These are phyloP conservation scores for Pseudocheirus occidentalis DNA, from an alignment of 2,797 vertebrate species.

Conservation along the genomic window DNA sequence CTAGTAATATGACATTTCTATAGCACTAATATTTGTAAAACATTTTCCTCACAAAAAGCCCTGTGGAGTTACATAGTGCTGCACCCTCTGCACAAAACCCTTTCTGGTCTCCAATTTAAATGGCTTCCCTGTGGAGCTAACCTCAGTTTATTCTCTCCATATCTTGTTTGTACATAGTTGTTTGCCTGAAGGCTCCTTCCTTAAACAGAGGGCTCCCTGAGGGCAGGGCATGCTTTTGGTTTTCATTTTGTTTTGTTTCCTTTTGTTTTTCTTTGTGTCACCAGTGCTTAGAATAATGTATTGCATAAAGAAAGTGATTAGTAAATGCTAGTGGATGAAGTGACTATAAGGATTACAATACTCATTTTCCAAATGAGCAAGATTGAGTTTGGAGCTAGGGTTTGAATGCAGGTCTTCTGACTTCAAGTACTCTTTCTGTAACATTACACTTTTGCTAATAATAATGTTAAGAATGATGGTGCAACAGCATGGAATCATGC, in stretches of 20 bases:
- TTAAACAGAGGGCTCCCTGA: neutral
- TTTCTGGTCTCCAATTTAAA: neutral
- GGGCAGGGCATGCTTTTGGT: neutral
- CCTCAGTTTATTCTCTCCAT: neutral
- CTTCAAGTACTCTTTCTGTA: neutral
- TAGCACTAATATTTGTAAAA: neutral
- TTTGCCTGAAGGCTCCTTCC: neutral
- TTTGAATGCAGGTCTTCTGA: neutral
- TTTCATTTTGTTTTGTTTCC: neutral
- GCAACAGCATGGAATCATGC: neutral
- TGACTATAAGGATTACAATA: neutral
- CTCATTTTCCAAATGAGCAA: neutral
- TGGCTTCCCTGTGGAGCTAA: neutral
- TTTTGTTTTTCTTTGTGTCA: neutral
- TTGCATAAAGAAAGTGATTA: neutral
- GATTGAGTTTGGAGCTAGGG: neutral
- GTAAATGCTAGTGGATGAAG: neutral
- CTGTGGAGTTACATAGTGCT: neutral
- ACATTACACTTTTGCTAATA: neutral
- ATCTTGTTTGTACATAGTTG: neutral
- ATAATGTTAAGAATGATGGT: neutral
- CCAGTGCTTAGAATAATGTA: neutral
- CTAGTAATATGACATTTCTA: neutral
- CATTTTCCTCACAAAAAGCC: neutral
- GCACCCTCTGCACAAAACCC: neutral